Conservation (phyloP, 2,113 vertebrate species). For the Probosciger aterrimus region DNA sequence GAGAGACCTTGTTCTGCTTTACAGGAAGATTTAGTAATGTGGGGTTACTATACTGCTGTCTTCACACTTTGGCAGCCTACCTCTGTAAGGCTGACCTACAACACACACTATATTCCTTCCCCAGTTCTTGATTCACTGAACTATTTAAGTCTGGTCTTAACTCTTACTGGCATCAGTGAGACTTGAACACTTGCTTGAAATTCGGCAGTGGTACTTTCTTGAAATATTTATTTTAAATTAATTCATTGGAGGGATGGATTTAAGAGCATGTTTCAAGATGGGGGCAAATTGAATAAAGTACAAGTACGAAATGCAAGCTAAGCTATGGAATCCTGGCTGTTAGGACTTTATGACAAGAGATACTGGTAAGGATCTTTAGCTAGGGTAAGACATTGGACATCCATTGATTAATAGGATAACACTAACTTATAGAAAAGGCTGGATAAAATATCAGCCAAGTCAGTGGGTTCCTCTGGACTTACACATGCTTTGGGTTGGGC, state of each 20-base stretch:
- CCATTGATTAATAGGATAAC: background rate
- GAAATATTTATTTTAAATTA: background rate
- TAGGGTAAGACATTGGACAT: background rate
- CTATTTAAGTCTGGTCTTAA: background rate
- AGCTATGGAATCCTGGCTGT: background rate
- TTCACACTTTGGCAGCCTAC: background rate
- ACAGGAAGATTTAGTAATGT: background rate
- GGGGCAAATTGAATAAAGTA: background rate
- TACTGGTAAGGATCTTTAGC: background rate
- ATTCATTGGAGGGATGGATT: background rate
- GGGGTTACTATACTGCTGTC: background rate
- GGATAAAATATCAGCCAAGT: background rate
- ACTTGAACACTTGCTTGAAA: background rate
- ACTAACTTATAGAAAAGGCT: background rate
- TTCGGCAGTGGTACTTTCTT: background rate
- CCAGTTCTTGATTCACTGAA: background rate
- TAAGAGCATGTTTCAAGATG: background rate
- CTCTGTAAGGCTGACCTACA: background rate
- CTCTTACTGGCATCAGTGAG: background rate
- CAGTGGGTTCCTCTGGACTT: background rate
- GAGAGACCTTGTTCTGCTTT: background rate
- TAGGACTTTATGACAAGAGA: background rate
- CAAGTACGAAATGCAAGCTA: background rate
- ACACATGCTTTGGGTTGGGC: background rate
- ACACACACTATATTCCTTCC: fast-evolving